Evolutionary conservation across 2,113 vertebrate genomes (phyloP), one percentile per base, ranked within the genome.

Genomic region (Toxotes chatareus): DNA sequence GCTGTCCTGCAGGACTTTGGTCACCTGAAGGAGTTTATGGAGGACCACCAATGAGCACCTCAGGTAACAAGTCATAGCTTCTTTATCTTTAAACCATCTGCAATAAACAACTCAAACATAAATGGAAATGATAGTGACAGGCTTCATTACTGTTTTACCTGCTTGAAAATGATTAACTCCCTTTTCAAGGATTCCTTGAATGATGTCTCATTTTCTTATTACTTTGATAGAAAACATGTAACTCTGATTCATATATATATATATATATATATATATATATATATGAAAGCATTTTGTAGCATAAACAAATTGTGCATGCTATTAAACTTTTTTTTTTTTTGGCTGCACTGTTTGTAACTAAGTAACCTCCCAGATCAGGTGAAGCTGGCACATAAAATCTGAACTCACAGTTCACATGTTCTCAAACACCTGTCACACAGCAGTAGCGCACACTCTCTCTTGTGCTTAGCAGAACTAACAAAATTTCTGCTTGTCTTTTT

Each of bases 161-260:
- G 9, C 17, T 14, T 34, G 46, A 63, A 57, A 79, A 88, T 73
- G 0, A 83, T 83, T 85, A 31, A 74, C 83, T 61, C 1, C 4
- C 6, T 38, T n/a, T 47, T 5, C n/a, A n/a, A 36, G 4, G 0
- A 10, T 19, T 17, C 1, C 1, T 31, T 11, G 8, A 72, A 23
- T 21, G 12, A 40, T 2, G 1, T 40, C 27, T 71, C 13, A 13
- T 46, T 53, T 32, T 56, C 7, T 40, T 46, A 7, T 5, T 21
- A 7, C 2, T n/a, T 55, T 19, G 3, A 59, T 23, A 65, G 21
- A 44, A 34, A 49, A 49, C 10, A 53, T 55, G 34, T 23, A 53
- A 55, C 9, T 55, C 19, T 9, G 1, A 27, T 11, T 16, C 5
- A 42, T 64, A 14, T 17, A 23, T 56, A 2, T 51, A 9, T 51